Evolutionary conservation across 2,797 vertebrate genomes (phyloP), one percentile per base, ranked within the genome.

Genomic region (Sardinella longiceps): DNA sequence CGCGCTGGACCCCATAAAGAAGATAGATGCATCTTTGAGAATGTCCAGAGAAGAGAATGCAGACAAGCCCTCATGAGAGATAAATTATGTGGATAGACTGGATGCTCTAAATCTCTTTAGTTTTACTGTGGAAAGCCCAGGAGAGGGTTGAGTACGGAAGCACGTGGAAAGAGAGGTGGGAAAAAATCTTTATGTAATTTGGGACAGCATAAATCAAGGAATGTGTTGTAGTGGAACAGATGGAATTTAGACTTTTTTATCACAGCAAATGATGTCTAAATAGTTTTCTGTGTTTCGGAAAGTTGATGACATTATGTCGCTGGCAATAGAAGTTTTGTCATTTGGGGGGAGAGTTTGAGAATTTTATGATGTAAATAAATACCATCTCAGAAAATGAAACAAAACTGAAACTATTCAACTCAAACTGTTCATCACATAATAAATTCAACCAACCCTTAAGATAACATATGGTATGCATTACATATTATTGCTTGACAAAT

Each of bases 21-120:
- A 93, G 92, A 94, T 91, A 80, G 88, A 94, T 90, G 91, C 86
- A 85, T 91, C 89, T 90, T 87, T 50, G 77, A 89, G 87, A 92
- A 89, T 89, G 85, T 92, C 92, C 88, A 89, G 86, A 92, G 90
- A 90, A 87, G 85, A 90, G 89, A 82, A 86, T 84, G 80, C 88
- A 87, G 85, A 86, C 89, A 90, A 86, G 89, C 91, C 89, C 88
- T 81, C 56, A 53, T 85, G 77, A 84, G 88, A 46, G 86, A 58
- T 53, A 86, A 80, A 86, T 83, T 87, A 66, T 83, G 84, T 89
- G 82, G 84, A 91, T 89, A 84, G 85, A 81, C 87, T 84, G 83
- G 85, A 88, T 85, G 86, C 81, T 87, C 82, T 83, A n/a, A 88
- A 90, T 86, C 83, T 87, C 82, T 88, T 84, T 33, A 18, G 63